Base-by-base conservation (phyloP, 2,888 invertebrate genomes). In the Augiades crinisus region DNA sequence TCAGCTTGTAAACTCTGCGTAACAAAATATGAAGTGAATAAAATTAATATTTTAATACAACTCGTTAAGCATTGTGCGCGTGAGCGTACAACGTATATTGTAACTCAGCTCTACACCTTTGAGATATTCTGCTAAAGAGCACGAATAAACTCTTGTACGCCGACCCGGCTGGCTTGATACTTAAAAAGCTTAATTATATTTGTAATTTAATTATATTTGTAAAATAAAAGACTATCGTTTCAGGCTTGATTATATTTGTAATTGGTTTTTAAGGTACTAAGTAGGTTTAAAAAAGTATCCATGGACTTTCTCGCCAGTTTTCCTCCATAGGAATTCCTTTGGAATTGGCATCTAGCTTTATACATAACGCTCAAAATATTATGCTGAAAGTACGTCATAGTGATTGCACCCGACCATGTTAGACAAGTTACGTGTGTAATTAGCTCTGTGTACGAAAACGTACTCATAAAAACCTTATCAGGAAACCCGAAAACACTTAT, bases 101-200 rank as follows among this genome's bases (percentile, higher is more conserved):
- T 83, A 81, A 83, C 77, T 84, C 82, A 73, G 81, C 80, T 83
- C 82, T 85, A 85, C 87, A 87, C 88, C 86, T 88, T 88, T 84
- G 87, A 88, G 84, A 87, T 81, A 81, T 85, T 84, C 83, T 86
- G 84, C 79, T 84, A 70, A 86, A 83, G 84, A 87, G 85, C 81
- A 79, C 75, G 82, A 88, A 88, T 87, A 85, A 84, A 87, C 79
- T 76, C 77, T 75, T 76, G 70, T 62, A 81, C 58, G 22, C 5
- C 47, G 68, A 64, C 56, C 22, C 0, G 57, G 0, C 2, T 3
- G n/a, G 14, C 37, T 75, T 80, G 75, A 76, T 78, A 72, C 69
- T 81, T 73, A 12, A n/a, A 13, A 44, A n/a, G n/a, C 40, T 44
- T 31, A 24, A 40, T 40, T 14, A n/a, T 13, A 21, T 33, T 17